Conservation (phyloP, 1,140 invertebrate genomes). For the Zaprionus kolodkinae region DNA sequence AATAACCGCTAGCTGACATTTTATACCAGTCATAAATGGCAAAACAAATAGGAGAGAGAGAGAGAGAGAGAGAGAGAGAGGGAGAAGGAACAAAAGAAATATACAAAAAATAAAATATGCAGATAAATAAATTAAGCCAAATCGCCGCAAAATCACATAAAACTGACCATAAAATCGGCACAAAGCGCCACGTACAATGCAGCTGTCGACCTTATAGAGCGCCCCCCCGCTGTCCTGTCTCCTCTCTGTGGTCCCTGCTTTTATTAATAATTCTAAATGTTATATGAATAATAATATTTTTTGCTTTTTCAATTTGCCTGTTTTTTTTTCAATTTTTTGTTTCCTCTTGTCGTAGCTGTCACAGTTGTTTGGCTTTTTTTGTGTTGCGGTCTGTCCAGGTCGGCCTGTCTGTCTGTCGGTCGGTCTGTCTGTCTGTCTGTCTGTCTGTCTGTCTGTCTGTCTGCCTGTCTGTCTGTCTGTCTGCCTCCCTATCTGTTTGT, state of each 20-base stretch:
- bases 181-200: constrained; percentile 28
- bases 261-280: constrained; percentile 56
- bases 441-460: neutral
- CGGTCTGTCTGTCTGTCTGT: neutral
- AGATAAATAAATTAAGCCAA: constrained; percentile 46
- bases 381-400: constrained; percentile 30
- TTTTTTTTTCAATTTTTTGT: constrained; percentile 1
- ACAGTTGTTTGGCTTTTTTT: constrained; percentile 26
- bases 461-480: neutral
- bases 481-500: neutral
- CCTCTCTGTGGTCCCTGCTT: neutral
- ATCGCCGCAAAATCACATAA: constrained; percentile 47
- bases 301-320: constrained; percentile 22
- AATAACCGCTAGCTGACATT: constrained; percentile 3
- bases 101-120: constrained; percentile 4
- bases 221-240: neutral
- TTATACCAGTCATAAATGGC: neutral
- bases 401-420: constrained; percentile 3
- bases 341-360: neutral
- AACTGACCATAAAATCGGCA: constrained; percentile 37
- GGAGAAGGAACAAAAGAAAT: neutral
- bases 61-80: too few species aligned
- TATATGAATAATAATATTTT: constrained; percentile 45
- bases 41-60: neutral
- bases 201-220: constrained; percentile 31